Evolutionary conservation across 2,113 vertebrate species (phyloP).

Genomic region (Esox niger): DNA sequence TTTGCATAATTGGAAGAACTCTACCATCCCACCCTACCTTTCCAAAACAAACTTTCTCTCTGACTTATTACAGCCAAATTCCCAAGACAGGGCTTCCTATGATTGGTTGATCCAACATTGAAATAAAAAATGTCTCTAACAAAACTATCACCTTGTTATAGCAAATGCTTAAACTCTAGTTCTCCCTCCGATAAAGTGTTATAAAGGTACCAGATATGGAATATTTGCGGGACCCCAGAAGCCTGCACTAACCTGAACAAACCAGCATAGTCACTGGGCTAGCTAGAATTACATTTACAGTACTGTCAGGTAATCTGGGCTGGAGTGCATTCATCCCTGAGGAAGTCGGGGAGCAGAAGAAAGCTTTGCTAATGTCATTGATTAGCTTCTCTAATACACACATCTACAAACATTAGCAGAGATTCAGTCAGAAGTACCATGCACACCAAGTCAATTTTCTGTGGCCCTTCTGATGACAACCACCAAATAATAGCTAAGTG

Average conservation of each 20-base stretch:
- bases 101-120: background rate
- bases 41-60: background rate
- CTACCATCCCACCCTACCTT: background rate
- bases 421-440: background rate
- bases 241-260: background rate
- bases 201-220: background rate
- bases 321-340: constrained; percentile 14
- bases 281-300: constrained; percentile 1
- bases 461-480: no score
- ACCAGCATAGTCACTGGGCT: background rate
- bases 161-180: background rate
- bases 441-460: background rate
- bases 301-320: constrained; percentile 22
- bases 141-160: background rate
- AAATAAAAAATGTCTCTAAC: background rate
- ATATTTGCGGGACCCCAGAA: background rate
- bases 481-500: no score
- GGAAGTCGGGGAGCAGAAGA: constrained; percentile 13
- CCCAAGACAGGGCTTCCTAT: background rate
- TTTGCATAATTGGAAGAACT: background rate
- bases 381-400: background rate
- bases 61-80: background rate
- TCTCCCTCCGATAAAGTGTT: background rate
- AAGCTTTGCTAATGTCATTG: constrained; percentile 22
- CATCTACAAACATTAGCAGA: background rate